phyloP scores from a whole-genome alignment of 1,140 invertebrate species.

The Helicoverpa zea region DNA sequence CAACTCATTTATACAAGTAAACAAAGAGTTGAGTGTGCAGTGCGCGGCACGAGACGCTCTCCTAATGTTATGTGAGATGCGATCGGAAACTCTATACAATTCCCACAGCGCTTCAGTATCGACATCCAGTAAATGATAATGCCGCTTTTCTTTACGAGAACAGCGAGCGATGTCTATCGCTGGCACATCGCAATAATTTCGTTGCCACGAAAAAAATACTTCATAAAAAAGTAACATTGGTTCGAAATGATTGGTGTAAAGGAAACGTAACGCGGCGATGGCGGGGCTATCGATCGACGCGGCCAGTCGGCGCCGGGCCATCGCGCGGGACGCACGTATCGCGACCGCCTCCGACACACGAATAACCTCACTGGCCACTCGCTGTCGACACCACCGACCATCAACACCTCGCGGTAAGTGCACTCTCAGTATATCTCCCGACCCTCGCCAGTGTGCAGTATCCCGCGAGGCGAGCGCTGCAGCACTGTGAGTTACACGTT shows the following conservation, averaged over 20 bases:
- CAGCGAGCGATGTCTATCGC: neutral
- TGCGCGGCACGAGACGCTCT: neutral
- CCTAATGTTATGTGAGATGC: slow-evolving; percentile 8
- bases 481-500: neutral
- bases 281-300: slow-evolving; percentile 80
- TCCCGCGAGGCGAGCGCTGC: too few relatives aligned
- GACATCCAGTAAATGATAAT: neutral
- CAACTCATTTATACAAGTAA: neutral
- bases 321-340: slow-evolving; percentile 68
- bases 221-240: slow-evolving; percentile 39
- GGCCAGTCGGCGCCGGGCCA: slow-evolving; percentile 77
- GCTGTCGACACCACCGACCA: slow-evolving; percentile 12
- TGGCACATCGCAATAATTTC: slow-evolving; percentile 34
- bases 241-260: slow-evolving; percentile 66
- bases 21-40: neutral
- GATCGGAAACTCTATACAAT: neutral
- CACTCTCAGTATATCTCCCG: neutral
- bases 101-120: neutral
- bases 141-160: neutral
- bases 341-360: slow-evolving; percentile 11
- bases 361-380: slow-evolving; percentile 47
- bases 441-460: neutral
- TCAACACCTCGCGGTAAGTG: slow-evolving; percentile 41
- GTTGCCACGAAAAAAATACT: slow-evolving; percentile 37
- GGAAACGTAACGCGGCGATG: slow-evolving; percentile 79